Percentiles rank a stretch among this genome's conserved stretches.
These are phyloP conservation scores for Epinotia demarniana DNA, from an alignment of 2,888 invertebrate species.

Conservation along the genomic window DNA sequence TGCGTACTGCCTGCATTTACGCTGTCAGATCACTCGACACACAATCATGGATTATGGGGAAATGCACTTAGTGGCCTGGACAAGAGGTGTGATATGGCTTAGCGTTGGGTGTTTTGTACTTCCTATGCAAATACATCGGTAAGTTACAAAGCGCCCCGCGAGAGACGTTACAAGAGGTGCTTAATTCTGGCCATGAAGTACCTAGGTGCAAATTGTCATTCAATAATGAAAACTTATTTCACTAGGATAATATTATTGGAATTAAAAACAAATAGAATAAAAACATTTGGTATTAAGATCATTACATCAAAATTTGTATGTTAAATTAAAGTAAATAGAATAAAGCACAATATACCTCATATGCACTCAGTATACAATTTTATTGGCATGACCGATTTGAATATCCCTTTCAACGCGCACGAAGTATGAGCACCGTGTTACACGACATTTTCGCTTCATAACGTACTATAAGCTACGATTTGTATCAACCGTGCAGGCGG, in stretches of 20 bases:
- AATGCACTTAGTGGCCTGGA: conserved; percentile 1
- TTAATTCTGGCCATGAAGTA: not conserved
- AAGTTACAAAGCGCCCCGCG: conserved; percentile 30
- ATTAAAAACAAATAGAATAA: too few species aligned
- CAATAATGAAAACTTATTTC: too few species aligned
- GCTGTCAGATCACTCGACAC: conserved; percentile 25
- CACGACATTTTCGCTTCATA: not conserved
- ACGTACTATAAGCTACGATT: not conserved
- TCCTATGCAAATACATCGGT: conserved; percentile 36
- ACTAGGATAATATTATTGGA: too few species aligned
- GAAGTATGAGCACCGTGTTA: not conserved
- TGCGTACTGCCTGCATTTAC: conserved; percentile 19
- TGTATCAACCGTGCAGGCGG: not conserved
- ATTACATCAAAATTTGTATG: too few species aligned
- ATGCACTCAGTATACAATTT: not conserved
- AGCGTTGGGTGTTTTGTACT: conserved; percentile 15
- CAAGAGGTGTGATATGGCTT: conserved; percentile 9
- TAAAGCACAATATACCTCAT: too few species aligned
- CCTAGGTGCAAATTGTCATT: not conserved
- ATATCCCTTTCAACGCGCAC: not conserved
- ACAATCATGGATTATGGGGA: not conserved
- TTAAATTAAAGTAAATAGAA: too few species aligned
- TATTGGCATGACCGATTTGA: not conserved
- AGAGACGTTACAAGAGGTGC: conserved; percentile 25
- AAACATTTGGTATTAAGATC: too few species aligned